These are phyloP conservation scores for Felis catus DNA, from an alignment of 2,113 vertebrate genomes.

Conservation along the genomic window DNA sequence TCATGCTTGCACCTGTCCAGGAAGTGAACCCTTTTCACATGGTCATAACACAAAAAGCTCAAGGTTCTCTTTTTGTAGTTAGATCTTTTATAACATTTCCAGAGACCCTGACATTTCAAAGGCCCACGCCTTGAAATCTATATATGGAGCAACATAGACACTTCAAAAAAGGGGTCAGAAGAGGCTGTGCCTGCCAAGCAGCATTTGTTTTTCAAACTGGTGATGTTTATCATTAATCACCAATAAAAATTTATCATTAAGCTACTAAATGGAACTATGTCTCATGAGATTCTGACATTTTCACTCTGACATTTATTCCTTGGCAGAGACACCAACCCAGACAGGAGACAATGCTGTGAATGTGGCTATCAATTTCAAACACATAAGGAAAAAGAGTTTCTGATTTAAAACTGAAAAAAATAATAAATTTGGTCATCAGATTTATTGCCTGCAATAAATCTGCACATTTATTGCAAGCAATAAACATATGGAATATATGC, in stretches of 20 bases:
- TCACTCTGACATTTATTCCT: not conserved
- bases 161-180: constrained; percentile 29
- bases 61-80: constrained; percentile 20
- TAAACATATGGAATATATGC: not conserved
- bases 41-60: not conserved
- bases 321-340: not conserved
- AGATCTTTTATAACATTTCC: not conserved
- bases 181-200: not conserved
- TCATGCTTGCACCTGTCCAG: not conserved
- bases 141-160: not conserved
- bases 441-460: not conserved
- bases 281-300: constrained; percentile 1
- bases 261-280: constrained; percentile 3
- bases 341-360: not conserved
- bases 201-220: constrained; percentile 1
- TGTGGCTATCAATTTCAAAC: constrained; percentile 1
- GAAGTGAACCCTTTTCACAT: not conserved
- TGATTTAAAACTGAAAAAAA: constrained; percentile 22
- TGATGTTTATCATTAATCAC: constrained; percentile 25
- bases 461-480: not conserved
- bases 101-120: constrained; percentile 37
- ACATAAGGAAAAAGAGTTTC: constrained; percentile 28
- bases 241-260: not conserved
- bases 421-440: not conserved
- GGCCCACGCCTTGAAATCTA: not conserved